Evolutionary conservation across 1,140 invertebrate species (phyloP).

Genomic region (Oncopeltus fasciatus): DNA sequence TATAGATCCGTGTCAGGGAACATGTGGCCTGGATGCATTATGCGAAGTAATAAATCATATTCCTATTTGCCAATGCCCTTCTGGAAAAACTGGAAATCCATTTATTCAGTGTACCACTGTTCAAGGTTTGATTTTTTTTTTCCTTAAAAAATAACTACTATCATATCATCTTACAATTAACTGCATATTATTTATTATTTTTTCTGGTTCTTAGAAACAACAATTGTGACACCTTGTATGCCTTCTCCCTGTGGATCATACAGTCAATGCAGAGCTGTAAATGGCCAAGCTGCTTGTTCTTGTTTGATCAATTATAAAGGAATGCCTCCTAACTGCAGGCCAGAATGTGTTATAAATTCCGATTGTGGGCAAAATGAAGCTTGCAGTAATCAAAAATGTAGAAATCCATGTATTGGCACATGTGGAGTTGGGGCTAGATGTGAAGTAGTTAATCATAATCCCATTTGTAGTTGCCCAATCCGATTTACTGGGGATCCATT

Average conservation of each 20-base stretch:
- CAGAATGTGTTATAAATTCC: conserved; percentile 56
- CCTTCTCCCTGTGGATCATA: conserved; percentile 40
- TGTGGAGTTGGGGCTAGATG: conserved; percentile 50
- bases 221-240: conserved; percentile 29
- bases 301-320: conserved; percentile 51
- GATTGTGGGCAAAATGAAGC: conserved; percentile 50
- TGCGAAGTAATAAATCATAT: conserved; percentile 36
- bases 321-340: conserved; percentile 51
- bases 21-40: conserved; percentile 34
- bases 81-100: conserved; percentile 34
- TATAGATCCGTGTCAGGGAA: conserved; percentile 40
- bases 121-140: conserved; percentile 31
- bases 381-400: conserved; percentile 53
- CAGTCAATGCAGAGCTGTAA: conserved; percentile 43
- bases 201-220: conserved; percentile 15
- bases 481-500: conserved; percentile 59
- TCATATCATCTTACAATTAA: no score
- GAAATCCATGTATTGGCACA: conserved; percentile 52
- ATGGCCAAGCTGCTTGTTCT: conserved; percentile 47
- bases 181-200: background rate
- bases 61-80: conserved; percentile 32
- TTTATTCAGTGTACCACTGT: conserved; percentile 23
- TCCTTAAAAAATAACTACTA: no score
- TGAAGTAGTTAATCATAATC: conserved; percentile 49
- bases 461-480: conserved; percentile 48